A percentile compares a stretch with the other conserved stretches of the same genome.
These are phyloP conservation scores for Apamea crenata DNA, from an alignment of 2,888 invertebrate species.

Conservation along the genomic window DNA sequence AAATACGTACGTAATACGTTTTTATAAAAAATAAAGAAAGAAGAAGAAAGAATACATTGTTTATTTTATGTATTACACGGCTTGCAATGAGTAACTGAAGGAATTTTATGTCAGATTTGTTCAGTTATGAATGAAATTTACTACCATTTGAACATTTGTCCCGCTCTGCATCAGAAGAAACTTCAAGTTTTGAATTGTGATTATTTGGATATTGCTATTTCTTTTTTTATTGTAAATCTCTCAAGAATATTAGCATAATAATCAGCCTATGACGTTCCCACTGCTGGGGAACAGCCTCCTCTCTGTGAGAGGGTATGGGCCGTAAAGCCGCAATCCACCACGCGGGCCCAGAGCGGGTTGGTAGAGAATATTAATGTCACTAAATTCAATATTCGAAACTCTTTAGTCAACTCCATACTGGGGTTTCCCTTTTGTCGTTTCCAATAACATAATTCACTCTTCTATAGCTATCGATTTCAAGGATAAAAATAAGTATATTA, in stretches of 20 bases:
- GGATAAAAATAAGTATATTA: not conserved
- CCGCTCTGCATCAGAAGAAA: not conserved
- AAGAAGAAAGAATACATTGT: no score
- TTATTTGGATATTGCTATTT: not conserved
- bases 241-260: not conserved
- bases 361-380: not conserved
- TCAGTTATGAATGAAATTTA: not conserved
- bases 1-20: no score
- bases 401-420: not conserved
- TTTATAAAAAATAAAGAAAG: no score
- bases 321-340: not conserved
- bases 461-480: slow-evolving; percentile 15
- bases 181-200: not conserved
- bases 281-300: not conserved
- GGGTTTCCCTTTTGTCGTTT: not conserved
- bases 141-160: no score
- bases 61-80: not conserved
- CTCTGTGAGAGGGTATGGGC: not conserved
- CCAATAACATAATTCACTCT: not conserved
- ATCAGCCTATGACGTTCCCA: not conserved
- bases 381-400: not conserved
- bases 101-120: slow-evolving; percentile 5
- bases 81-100: not conserved
- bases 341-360: not conserved
- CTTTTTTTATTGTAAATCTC: not conserved